These are phyloP conservation scores for Aptenodytes forsteri DNA, from an alignment of 2,113 vertebrate genomes.

Conservation along the genomic window DNA sequence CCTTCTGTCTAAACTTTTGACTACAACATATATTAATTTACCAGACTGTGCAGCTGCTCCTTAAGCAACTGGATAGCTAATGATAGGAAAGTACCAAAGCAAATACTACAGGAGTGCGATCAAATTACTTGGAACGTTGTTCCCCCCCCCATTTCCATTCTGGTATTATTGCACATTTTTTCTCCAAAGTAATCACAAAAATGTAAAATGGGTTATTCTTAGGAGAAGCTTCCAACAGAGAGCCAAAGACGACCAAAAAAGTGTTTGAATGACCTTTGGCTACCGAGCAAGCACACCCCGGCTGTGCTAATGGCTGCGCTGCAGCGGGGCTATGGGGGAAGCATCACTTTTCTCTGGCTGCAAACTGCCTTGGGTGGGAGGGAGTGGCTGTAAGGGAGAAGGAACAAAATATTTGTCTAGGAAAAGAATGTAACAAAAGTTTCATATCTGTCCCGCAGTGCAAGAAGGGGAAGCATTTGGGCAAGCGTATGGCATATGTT, in stretches of 20 bases:
- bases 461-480: constrained; percentile 42
- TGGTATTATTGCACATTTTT: background rate
- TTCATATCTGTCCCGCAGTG: background rate
- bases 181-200: constrained; percentile 35
- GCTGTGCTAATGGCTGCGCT: background rate
- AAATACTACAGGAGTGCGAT: constrained; percentile 5
- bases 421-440: constrained; percentile 28
- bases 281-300: fast-evolving
- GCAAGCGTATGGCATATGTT: constrained; percentile 44
- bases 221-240: constrained; percentile 30
- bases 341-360: background rate
- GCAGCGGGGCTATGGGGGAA: background rate
- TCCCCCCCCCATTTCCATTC: background rate
- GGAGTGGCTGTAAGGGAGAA: background rate
- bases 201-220: constrained; percentile 43
- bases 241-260: constrained; percentile 3
- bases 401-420: background rate
- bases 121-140: constrained; percentile 41
- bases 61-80: constrained; percentile 44
- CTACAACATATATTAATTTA: constrained; percentile 55
- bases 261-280: constrained; percentile 5
- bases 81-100: constrained; percentile 49
- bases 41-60: constrained; percentile 69
- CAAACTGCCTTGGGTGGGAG: background rate
- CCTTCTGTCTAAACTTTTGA: constrained; percentile 44